These are phyloP conservation scores for Saxidomus purpurata DNA, from an alignment of 1,140 invertebrate genomes.

Conservation along the genomic window DNA sequence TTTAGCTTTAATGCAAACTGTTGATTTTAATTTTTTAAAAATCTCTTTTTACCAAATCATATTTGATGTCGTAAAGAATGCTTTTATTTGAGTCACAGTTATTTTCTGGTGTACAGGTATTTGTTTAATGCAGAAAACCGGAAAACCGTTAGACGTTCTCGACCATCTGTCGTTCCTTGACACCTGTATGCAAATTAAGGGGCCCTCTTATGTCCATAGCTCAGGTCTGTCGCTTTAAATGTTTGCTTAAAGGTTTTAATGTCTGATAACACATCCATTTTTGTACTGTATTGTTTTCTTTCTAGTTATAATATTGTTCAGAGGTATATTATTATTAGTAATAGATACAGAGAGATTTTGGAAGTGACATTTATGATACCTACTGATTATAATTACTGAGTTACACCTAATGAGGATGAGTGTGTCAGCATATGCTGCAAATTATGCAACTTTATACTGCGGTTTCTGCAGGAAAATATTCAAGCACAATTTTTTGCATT, in stretches of 20 bases:
- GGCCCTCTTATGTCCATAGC: neutral
- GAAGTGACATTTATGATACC: neutral
- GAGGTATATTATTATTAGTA: conserved; percentile 13
- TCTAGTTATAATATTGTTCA: too few species aligned
- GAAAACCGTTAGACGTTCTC: conserved; percentile 12
- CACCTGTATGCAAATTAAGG: conserved; percentile 36
- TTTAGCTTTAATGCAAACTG: neutral
- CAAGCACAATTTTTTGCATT: too few species aligned
- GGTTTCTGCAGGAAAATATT: too few species aligned
- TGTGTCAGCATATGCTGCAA: neutral
- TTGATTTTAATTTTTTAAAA: neutral
- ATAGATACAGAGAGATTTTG: neutral
- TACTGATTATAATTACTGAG: neutral
- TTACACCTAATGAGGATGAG: neutral
- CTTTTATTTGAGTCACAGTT: conserved; percentile 1
- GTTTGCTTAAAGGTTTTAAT: neutral
- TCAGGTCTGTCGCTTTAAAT: neutral
- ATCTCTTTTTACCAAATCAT: too few species aligned
- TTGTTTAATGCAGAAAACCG: neutral
- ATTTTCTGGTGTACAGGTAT: conserved; percentile 27
- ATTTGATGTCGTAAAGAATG: neutral
- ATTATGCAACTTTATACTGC: neutral
- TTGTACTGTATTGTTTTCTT: too few species aligned
- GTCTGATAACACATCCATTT: neutral
- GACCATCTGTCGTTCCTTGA: neutral